phyloP scores from a whole-genome alignment of 2,888 invertebrate species.

The Trisateles emortualis region DNA sequence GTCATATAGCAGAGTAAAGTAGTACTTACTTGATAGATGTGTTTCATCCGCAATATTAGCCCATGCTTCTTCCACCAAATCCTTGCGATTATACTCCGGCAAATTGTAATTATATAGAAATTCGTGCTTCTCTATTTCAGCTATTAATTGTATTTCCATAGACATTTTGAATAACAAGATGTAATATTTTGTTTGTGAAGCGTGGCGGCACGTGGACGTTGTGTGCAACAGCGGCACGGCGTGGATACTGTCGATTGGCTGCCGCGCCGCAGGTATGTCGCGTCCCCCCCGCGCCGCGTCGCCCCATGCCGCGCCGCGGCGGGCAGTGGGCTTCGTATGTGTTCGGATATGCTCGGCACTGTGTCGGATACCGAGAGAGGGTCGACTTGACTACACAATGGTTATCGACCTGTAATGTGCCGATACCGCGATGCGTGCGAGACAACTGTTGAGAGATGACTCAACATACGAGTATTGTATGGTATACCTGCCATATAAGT shows the following conservation, averaged over 20 bases:
- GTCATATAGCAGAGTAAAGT: constrained; percentile 10
- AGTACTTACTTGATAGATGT: constrained; percentile 50
- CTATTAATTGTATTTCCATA: constrained; percentile 53
- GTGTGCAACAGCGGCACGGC: constrained; percentile 33
- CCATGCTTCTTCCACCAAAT: constrained; percentile 56
- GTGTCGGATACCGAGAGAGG: constrained; percentile 26
- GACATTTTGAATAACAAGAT: constrained; percentile 39
- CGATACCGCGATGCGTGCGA: constrained; percentile 8
- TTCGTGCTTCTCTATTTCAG: constrained; percentile 54
- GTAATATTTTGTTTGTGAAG: neutral
- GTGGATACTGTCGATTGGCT: constrained; percentile 43
- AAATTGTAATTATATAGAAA: constrained; percentile 54
- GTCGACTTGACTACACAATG: constrained; percentile 28
- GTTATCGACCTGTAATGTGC: constrained; percentile 43
- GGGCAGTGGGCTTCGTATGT: constrained; percentile 21
- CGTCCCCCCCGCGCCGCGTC: constrained; percentile 47
- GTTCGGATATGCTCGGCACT: constrained; percentile 34
- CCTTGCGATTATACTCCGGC: constrained; percentile 58
- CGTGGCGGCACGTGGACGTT: constrained; percentile 12
- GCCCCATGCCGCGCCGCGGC: constrained; percentile 17
- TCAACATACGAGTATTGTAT: no score
- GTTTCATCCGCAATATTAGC: constrained; percentile 45
- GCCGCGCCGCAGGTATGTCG: constrained; percentile 46
- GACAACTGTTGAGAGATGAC: neutral
- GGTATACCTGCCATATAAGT: neutral